phyloP scores from a whole-genome alignment of 2,888 invertebrate species.

The Pyrocoelia pectoralis region DNA sequence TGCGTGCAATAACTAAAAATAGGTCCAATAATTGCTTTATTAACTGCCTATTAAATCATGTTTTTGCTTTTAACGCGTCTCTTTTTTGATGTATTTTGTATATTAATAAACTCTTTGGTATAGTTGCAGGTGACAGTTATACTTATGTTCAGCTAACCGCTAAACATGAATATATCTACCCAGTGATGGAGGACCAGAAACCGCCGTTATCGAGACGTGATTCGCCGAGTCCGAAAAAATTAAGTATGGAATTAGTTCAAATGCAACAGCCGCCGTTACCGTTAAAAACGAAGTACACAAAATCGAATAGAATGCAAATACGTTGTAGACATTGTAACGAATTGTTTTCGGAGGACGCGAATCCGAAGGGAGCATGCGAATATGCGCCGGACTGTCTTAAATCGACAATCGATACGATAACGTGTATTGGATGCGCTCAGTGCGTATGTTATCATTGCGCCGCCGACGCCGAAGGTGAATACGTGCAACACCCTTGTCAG shows the following conservation, averaged over 20 bases:
- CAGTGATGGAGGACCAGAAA: slow-evolving; percentile 68
- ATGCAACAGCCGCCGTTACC: slow-evolving; percentile 62
- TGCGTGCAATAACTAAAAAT: too few species aligned
- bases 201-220: slow-evolving; percentile 59
- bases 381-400: slow-evolving; percentile 86
- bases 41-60: too few species aligned
- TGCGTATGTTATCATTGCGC: slow-evolving; percentile 94
- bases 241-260: slow-evolving; percentile 64
- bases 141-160: slow-evolving; percentile 86
- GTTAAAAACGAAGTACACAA: slow-evolving; percentile 59
- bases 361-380: slow-evolving; percentile 85
- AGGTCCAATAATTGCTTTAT: too few species aligned
- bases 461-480: slow-evolving; percentile 90
- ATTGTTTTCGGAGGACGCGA: slow-evolving; percentile 82
- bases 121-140: slow-evolving; percentile 69
- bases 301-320: slow-evolving; percentile 47
- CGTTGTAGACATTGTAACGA: slow-evolving; percentile 80
- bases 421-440: slow-evolving; percentile 82
- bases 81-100: too few species aligned
- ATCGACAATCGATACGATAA: slow-evolving; percentile 80
- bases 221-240: slow-evolving; percentile 72
- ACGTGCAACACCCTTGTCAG: slow-evolving; percentile 84
- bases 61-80: too few species aligned
- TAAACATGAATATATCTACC: slow-evolving; percentile 89
- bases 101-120: too few species aligned